A percentile compares a stretch with the other conserved stretches of the same genome.
These are phyloP conservation scores for Cecropterus lyciades DNA, from an alignment of 1,140 invertebrate genomes.

Conservation along the genomic window DNA sequence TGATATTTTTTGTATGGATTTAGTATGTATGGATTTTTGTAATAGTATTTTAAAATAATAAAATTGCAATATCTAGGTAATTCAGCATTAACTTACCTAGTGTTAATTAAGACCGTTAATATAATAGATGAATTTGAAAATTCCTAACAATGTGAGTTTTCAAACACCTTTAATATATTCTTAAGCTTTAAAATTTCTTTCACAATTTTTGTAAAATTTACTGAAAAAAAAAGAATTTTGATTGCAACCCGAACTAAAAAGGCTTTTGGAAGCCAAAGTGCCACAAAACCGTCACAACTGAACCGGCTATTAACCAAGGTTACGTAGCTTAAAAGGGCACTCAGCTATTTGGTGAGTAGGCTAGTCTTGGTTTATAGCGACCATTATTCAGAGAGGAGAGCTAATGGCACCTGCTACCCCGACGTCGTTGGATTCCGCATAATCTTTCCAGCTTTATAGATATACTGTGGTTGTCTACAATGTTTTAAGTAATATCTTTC, in stretches of 20 bases:
- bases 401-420: conserved; percentile 16
- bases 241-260: background rate
- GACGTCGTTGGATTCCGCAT: background rate
- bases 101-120: too few species aligned
- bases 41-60: too few species aligned
- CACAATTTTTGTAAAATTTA: too few species aligned
- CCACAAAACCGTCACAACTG: background rate
- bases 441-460: conserved; percentile 2
- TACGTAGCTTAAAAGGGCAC: background rate
- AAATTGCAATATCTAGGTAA: too few species aligned
- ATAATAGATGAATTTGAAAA: too few species aligned
- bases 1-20: too few species aligned
- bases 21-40: too few species aligned
- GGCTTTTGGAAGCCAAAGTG: background rate
- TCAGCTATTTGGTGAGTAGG: conserved; percentile 4
- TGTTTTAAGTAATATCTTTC: background rate
- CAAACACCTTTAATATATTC: too few species aligned
- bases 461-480: background rate
- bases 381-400: conserved; percentile 12
- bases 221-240: too few species aligned
- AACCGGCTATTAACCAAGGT: background rate
- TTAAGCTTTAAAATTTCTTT: too few species aligned
- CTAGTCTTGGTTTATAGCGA: conserved; percentile 15
- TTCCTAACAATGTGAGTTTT: too few species aligned
- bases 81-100: too few species aligned